These are phyloP conservation scores for Tenualosa ilisha DNA, from an alignment of 2,797 vertebrate genomes.

Conservation along the genomic window DNA sequence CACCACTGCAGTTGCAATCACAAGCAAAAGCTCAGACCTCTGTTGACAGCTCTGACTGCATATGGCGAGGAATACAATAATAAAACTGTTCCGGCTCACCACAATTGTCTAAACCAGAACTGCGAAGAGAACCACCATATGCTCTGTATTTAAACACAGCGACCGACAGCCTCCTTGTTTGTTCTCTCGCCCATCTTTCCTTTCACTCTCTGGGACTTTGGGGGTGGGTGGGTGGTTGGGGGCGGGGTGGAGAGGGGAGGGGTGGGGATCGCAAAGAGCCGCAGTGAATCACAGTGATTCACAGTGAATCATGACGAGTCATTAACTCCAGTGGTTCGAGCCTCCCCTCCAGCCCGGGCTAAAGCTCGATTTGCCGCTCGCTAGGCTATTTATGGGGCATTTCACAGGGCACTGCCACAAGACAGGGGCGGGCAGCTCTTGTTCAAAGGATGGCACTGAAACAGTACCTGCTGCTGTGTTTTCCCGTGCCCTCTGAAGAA, in stretches of 20 bases:
- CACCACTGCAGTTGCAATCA: background rate
- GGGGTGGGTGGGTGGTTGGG: background rate
- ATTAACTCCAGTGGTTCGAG: background rate
- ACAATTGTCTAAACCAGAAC: constrained; percentile 10
- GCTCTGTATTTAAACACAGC: background rate
- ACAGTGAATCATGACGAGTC: constrained; percentile 6
- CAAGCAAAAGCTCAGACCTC: background rate
- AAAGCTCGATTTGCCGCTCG: background rate
- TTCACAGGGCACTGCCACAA: constrained; percentile 69
- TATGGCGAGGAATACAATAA: background rate
- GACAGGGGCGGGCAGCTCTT: constrained; percentile 62
- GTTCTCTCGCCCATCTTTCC: background rate
- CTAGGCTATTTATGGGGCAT: constrained; percentile 66
- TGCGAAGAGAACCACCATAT: background rate
- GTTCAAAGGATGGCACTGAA: constrained; percentile 67
- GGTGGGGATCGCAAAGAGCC: background rate
- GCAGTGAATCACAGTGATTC: background rate
- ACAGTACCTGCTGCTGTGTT: constrained; percentile 31
- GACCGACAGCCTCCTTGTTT: constrained; percentile 6
- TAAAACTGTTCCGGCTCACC: background rate
- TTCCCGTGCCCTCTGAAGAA: too few species aligned
- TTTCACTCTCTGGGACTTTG: background rate
- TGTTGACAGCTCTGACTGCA: background rate
- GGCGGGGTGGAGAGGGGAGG: background rate
- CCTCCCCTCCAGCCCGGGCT: background rate